These are phyloP conservation scores for Morone saxatilis DNA, from an alignment of 2,113 vertebrate genomes.

Conservation along the genomic window DNA sequence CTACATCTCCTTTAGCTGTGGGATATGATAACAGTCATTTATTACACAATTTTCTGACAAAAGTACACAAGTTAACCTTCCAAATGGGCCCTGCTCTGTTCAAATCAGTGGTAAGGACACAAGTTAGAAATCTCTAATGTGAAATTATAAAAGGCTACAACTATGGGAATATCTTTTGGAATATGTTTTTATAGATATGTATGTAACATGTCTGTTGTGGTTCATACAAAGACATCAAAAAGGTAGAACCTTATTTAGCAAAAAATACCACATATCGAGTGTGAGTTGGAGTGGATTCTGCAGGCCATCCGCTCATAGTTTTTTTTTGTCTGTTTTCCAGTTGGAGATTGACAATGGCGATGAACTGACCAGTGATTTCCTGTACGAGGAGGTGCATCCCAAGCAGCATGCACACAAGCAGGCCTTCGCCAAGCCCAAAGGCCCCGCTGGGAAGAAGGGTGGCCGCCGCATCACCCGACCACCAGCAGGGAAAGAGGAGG, in stretches of 20 bases:
- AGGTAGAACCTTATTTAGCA: not conserved
- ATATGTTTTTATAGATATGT: too few species aligned
- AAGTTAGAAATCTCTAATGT: not conserved
- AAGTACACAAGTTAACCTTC: too few species aligned
- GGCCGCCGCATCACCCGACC: slow-evolving; percentile 91
- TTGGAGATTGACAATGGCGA: slow-evolving; percentile 97
- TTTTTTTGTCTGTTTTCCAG: slow-evolving; percentile 73
- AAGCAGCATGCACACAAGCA: slow-evolving; percentile 97
- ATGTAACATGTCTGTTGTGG: not conserved
- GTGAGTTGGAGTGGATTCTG: not conserved
- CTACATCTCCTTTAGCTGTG: not conserved
- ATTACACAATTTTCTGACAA: not conserved
- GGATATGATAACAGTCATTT: not conserved
- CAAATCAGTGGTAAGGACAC: not conserved
- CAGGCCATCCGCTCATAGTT: not conserved
- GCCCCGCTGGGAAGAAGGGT: slow-evolving; percentile 93
- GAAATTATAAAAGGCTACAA: too few species aligned
- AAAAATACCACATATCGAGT: not conserved
- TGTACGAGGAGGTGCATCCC: slow-evolving; percentile 98
- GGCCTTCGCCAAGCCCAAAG: slow-evolving; percentile 95
- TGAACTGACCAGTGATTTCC: slow-evolving; percentile 93
- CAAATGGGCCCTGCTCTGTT: too few species aligned
- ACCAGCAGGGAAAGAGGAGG: slow-evolving; percentile 88
- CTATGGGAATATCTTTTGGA: too few species aligned
- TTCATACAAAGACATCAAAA: not conserved